These are phyloP conservation scores for Ifrita kowaldi DNA, from an alignment of 2,113 vertebrate species.

Conservation along the genomic window DNA sequence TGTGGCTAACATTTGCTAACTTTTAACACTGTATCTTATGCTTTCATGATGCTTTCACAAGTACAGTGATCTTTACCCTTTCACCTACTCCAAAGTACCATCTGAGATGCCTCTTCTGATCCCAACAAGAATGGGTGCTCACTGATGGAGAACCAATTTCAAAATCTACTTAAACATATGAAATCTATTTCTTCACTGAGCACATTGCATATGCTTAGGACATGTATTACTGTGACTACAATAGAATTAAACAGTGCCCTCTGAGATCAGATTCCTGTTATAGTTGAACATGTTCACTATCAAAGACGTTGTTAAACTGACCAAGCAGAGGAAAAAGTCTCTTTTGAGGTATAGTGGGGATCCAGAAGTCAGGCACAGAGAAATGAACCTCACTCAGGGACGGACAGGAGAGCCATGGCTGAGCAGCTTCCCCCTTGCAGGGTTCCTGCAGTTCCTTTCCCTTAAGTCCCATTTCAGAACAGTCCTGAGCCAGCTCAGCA, in stretches of 20 bases:
- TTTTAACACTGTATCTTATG: too few relatives aligned
- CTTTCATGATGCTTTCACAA: too few relatives aligned
- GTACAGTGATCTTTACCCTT: too few relatives aligned
- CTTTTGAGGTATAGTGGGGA: neutral
- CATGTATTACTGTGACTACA: neutral
- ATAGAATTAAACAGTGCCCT: neutral
- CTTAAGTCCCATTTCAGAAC: neutral
- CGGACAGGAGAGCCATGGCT: neutral
- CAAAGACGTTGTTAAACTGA: neutral
- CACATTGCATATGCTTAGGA: neutral
- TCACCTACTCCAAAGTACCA: neutral
- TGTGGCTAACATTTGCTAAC: too few relatives aligned
- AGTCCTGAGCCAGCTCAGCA: neutral
- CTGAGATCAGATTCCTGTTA: neutral
- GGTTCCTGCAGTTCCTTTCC: neutral
- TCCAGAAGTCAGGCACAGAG: neutral
- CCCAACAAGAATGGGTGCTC: neutral
- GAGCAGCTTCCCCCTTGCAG: neutral
- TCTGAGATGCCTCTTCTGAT: neutral
- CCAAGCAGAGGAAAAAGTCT: neutral
- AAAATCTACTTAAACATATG: neutral
- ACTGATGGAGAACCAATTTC: neutral
- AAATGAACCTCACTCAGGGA: neutral
- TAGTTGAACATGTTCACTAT: neutral
- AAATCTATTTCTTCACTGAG: neutral